Conservation (phyloP, 1,140 invertebrate genomes). For the Drosophila auraria region DNA sequence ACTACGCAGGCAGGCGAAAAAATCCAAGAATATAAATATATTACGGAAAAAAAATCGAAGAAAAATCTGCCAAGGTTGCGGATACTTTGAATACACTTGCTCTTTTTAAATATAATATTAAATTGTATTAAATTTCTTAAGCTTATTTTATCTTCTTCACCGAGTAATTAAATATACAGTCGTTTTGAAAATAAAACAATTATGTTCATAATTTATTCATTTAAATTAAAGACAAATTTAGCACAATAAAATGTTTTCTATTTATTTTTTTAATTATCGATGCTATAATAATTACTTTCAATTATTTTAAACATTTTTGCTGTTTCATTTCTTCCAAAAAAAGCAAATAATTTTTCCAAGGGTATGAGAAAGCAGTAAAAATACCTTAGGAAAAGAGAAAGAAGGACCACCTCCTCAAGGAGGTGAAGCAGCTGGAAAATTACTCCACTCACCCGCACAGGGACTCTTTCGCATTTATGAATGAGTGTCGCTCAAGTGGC, state of each 20-base stretch:
- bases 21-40: not conserved
- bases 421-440: conserved; percentile 74
- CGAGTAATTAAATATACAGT: too few relatives aligned
- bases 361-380: not conserved
- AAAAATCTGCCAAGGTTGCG: not conserved
- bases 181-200: too few relatives aligned
- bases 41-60: not conserved
- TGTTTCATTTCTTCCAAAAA: not conserved
- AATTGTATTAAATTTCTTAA: too few relatives aligned
- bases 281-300: not conserved
- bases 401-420: conserved; percentile 14
- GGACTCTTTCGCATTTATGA: conserved; percentile 53
- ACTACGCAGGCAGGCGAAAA: not conserved
- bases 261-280: too few relatives aligned
- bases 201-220: too few relatives aligned
- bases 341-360: not conserved
- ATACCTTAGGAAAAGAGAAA: not conserved
- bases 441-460: conserved; percentile 49
- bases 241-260: too few relatives aligned
- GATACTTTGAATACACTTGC: conserved; percentile 5
- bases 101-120: too few relatives aligned
- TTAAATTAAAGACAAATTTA: too few relatives aligned
- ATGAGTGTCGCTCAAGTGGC: conserved; percentile 70
- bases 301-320: not conserved
- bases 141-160: too few relatives aligned